Evolutionary conservation across 2,113 vertebrate genomes (phyloP), one percentile per base, ranked within the genome.

Genomic region (Heterocephalus glaber): DNA sequence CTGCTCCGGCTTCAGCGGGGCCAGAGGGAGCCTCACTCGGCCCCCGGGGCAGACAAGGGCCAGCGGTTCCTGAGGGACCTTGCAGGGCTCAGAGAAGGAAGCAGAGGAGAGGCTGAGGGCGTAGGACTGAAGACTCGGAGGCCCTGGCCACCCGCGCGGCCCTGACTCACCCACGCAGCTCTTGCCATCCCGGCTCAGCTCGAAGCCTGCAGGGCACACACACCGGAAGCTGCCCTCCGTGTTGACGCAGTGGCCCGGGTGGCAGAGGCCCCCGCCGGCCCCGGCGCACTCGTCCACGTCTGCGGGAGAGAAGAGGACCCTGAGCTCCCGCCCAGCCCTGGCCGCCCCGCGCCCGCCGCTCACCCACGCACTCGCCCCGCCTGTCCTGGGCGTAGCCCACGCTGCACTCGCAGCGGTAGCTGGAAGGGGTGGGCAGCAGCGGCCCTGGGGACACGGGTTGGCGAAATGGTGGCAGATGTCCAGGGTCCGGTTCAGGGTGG

Each of bases 161-260:
- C 70, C 9, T 80, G 12, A 26, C 98, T 98, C 93, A 99, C 99
- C 99, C 0, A 99, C 98, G 54, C 99, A 99, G 98, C 99, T 99
- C 98, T 99, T 99, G 95, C 99, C 99, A 0, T 99, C 99, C 0
- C 99, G 97, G 8, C 99, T 99, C 95, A 99, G 99, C 96, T 99
- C 98, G 5, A 99, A 99, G 96, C 99, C 99, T 0, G 99, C 99
- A 0, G 99, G 99, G 97, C 99, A 99, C 98, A 99, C 99, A 63
- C 99, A 99, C 98, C 99, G 99, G 98, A 99, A 99, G 97, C 99
- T 99, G 81, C 99, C 99, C 3, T 99, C 99, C 0, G 99, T 99
- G 98, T 99, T 99, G 81, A 99, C 98, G 0, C 99, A 99, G 94
- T 98, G 99, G 44, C 99, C 99, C 0, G 99, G 99, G 56, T 98